Base-by-base conservation (phyloP, 1,140 invertebrate genomes). In the Panagrolaimus sp. region DNA sequence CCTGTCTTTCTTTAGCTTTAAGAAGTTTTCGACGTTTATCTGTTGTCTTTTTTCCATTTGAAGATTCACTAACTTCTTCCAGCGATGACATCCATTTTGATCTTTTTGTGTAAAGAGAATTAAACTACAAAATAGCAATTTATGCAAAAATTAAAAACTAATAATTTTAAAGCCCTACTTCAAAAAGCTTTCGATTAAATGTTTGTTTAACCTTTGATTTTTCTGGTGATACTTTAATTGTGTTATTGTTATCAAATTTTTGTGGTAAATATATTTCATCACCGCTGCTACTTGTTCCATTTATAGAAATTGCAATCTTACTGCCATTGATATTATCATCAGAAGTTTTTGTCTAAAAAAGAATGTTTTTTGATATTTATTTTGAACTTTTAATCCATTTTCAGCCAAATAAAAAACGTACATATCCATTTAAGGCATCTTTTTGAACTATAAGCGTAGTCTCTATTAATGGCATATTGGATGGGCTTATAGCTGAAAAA, bases 1-100 rank as follows among this genome's bases (percentile, higher is more conserved):
- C 96, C 63, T 96, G 87, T 78, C 97, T 91, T 85, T 99, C 96
- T 80, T 96, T 93, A 72, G 96, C 96, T 69, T 95, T 88, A 0
- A 95, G 93, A 73, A 98, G 87, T 74, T 93, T 87, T 69, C 92
- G 87, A 8, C 79, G 65, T 66, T 78, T 79, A 38, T 71, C 78
- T 46, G 75, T 67, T 51, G 77, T 78, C 38, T 74, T 82, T 67
- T 63, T 70, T 27, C 65, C 48, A 48, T 71, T 42, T 62, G 43
- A 47, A 16, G 31, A 61, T 47, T 67, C 38, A 62, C 31, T 38
- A 13, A 68, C 57, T 70, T 66, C 53, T 31, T 38, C 65, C 16
- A 63, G 23, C 8, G 48, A 57, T n/a, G 66, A 25, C 16, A 61
- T 42, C 66, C 66, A 67, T 38, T 67, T 67, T 25, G 66, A 57